phyloP scores from a whole-genome alignment of 1,140 invertebrate species.

The Drosophila ambigua region DNA sequence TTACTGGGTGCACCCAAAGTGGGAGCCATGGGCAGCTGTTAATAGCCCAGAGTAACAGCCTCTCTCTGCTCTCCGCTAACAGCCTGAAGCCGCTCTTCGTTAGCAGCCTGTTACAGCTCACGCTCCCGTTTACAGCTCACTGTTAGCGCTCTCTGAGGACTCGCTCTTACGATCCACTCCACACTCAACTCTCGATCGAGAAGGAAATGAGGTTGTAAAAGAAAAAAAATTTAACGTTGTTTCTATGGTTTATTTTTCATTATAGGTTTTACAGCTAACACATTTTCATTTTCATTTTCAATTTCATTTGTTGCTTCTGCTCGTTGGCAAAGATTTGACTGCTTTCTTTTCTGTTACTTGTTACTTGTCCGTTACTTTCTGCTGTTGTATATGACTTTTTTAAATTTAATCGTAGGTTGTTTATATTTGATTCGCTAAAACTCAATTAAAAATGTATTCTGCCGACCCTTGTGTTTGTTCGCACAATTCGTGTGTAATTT shows the following conservation, averaged over 20 bases:
- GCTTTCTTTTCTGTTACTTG: conserved; percentile 12
- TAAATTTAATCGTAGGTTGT: conserved; percentile 59
- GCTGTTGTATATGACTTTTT: conserved; percentile 61
- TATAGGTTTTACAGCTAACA: conserved; percentile 68
- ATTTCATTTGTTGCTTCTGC: conserved; percentile 20
- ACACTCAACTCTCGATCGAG: too few relatives aligned
- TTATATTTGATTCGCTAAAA: conserved; percentile 76
- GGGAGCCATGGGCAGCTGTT: too few relatives aligned
- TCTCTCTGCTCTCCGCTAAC: too few relatives aligned
- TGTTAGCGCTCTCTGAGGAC: conserved; percentile 85
- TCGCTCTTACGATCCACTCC: too few relatives aligned
- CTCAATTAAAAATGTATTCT: conserved; percentile 72
- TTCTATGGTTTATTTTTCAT: conserved; percentile 69
- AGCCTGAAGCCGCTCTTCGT: too few relatives aligned
- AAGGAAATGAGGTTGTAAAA: background rate
- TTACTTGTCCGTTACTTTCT: conserved; percentile 26
- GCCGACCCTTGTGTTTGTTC: conserved; percentile 44
- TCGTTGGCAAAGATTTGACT: conserved; percentile 9
- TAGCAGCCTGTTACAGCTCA: too few relatives aligned
- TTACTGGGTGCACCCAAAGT: too few relatives aligned
- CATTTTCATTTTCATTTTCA: conserved; percentile 24
- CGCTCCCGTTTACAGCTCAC: too few relatives aligned
- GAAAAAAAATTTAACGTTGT: conserved; percentile 34
- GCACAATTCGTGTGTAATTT: conserved; percentile 34
- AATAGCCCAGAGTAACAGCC: too few relatives aligned